A percentile compares a stretch with the other conserved stretches of the same genome.
These are phyloP conservation scores for Montipora efflorescens DNA, from an alignment of 64 coral and sea anemone genomes.

Conservation along the genomic window DNA sequence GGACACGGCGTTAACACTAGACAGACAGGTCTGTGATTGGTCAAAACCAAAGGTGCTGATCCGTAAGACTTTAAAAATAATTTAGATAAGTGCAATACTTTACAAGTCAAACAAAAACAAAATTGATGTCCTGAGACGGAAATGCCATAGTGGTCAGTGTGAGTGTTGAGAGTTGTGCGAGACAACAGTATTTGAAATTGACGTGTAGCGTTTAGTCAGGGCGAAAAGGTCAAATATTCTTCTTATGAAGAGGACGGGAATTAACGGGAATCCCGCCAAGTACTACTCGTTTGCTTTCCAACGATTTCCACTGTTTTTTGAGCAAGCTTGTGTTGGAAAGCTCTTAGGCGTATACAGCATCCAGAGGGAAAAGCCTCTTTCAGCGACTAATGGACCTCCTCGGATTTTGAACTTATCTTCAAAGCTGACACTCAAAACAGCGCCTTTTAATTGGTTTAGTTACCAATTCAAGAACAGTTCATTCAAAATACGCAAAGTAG, in stretches of 20 bases:
- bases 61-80: slow-evolving; percentile 85
- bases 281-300: not conserved
- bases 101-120: slow-evolving; percentile 85
- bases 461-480: slow-evolving; percentile 43
- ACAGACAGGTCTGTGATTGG: slow-evolving; percentile 74
- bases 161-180: slow-evolving; percentile 71
- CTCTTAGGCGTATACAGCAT: not conserved
- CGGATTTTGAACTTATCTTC: slow-evolving; percentile 54
- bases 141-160: slow-evolving; percentile 77
- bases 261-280: not conserved
- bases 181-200: slow-evolving; percentile 23
- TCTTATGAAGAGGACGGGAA: slow-evolving; percentile 4
- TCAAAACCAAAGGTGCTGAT: slow-evolving; percentile 71
- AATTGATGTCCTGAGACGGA: slow-evolving; percentile 76
- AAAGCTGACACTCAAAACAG: slow-evolving; percentile 44
- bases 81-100: slow-evolving; percentile 93
- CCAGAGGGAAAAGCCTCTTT: not conserved
- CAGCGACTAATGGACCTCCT: slow-evolving; percentile 35
- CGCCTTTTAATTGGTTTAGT: slow-evolving; percentile 57
- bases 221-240: slow-evolving; percentile 11
- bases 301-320: too few relatives aligned
- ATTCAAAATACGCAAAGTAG: not conserved
- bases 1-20: slow-evolving; percentile 68
- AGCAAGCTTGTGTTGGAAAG: not conserved
- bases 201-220: slow-evolving; percentile 3